These are phyloP conservation scores for Rhinatrema bivittatum DNA, from an alignment of 2,797 vertebrate species.

Conservation along the genomic window DNA sequence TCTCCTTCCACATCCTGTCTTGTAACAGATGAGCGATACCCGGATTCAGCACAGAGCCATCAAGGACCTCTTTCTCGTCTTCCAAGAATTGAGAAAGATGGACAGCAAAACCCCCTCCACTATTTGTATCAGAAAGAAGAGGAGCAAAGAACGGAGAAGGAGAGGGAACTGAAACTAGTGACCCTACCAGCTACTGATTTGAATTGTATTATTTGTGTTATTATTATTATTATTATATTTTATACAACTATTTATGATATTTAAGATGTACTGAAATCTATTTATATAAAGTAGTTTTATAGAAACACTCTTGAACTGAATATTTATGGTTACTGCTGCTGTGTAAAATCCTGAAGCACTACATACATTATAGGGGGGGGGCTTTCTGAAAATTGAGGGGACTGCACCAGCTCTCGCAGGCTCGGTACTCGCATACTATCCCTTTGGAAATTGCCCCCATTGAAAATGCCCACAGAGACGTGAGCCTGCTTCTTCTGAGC, in stretches of 20 bases:
- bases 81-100: conserved; percentile 15
- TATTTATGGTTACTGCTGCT: conserved; percentile 51
- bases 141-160: conserved; percentile 14
- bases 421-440: no score
- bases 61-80: conserved; percentile 34
- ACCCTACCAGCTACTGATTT: no score
- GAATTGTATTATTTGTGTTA: conserved; percentile 7
- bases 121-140: conserved; percentile 7
- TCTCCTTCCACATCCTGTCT: no score
- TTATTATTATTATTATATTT: conserved; percentile 20
- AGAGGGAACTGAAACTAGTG: conserved; percentile 25
- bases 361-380: no score
- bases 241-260: conserved; percentile 63
- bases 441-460: no score
- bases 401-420: no score
- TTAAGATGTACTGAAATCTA: conserved; percentile 53
- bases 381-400: no score
- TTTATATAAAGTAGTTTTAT: conserved; percentile 48
- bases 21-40: conserved; percentile 40
- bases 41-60: conserved; percentile 49
- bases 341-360: no score
- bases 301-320: conserved; percentile 17
- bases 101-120: neutral
- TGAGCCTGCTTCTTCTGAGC: no score
- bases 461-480: no score